Conservation (phyloP, 2,888 invertebrate genomes). For the Ochropleura leucogaster region DNA sequence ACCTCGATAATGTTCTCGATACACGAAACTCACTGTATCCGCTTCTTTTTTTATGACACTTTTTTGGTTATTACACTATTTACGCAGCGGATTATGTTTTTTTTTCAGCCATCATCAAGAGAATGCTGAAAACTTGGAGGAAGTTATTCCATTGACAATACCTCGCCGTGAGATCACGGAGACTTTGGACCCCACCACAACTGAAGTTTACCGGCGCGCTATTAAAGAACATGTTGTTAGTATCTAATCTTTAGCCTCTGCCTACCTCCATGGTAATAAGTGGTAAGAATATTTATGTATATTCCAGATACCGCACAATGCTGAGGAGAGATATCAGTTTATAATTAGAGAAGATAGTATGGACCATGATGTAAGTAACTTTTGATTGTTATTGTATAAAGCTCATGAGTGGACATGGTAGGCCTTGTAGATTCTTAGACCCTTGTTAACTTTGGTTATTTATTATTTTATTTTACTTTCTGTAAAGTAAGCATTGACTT, state of each 20-base stretch:
- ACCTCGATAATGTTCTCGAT: too few species aligned
- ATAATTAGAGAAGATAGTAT: slow-evolving; percentile 32
- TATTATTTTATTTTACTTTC: too few species aligned
- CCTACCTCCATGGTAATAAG: not conserved
- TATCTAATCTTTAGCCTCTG: not conserved
- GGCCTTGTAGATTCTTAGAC: too few species aligned
- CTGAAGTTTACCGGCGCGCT: slow-evolving; percentile 18
- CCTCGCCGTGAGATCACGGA: slow-evolving; percentile 32
- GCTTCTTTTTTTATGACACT: too few species aligned
- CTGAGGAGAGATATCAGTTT: slow-evolving; percentile 28
- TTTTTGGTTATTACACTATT: too few species aligned
- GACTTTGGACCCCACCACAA: not conserved
- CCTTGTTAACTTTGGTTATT: too few species aligned
- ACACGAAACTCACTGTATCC: too few species aligned
- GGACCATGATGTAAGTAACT: slow-evolving; percentile 22
- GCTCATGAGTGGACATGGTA: too few species aligned
- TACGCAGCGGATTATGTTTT: not conserved
- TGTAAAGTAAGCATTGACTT: too few species aligned
- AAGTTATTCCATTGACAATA: slow-evolving; percentile 50
- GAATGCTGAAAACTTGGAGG: slow-evolving; percentile 42
- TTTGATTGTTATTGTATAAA: not conserved
- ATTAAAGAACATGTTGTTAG: slow-evolving; percentile 17
- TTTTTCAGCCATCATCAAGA: slow-evolving; percentile 43
- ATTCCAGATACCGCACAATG: slow-evolving; percentile 7
- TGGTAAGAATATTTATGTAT: not conserved